These are phyloP conservation scores for Polylopha cassiicola DNA, from an alignment of 2,888 invertebrate genomes.

Conservation along the genomic window DNA sequence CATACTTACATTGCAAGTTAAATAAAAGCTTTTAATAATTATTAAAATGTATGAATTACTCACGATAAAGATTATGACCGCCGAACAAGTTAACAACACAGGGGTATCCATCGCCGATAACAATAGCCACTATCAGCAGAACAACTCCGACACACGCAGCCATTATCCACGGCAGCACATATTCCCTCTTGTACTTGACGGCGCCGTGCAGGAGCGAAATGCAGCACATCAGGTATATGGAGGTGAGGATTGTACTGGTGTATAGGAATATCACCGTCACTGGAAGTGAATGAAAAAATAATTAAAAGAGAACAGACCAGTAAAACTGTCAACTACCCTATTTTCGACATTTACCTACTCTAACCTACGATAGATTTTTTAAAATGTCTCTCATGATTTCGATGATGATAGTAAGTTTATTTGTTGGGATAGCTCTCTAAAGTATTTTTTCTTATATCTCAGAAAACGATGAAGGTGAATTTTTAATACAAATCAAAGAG, in stretches of 20 bases:
- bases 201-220: slow-evolving; percentile 69
- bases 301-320: too few relatives aligned
- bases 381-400: too few relatives aligned
- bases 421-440: too few relatives aligned
- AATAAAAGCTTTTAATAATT: too few relatives aligned
- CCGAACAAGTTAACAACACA: slow-evolving; percentile 62
- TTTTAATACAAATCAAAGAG: too few relatives aligned
- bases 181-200: slow-evolving; percentile 64
- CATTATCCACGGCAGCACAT: slow-evolving; percentile 67
- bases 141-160: slow-evolving; percentile 60
- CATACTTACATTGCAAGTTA: too few relatives aligned
- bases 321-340: too few relatives aligned
- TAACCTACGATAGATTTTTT: too few relatives aligned
- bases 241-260: slow-evolving; percentile 63
- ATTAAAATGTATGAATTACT: slow-evolving; percentile 42
- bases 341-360: too few relatives aligned
- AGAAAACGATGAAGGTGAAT: too few relatives aligned
- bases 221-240: slow-evolving; percentile 68
- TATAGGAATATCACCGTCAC: slow-evolving; percentile 69
- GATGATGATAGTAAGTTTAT: too few relatives aligned
- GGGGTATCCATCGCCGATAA: slow-evolving; percentile 59
- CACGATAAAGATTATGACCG: slow-evolving; percentile 66
- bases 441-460: too few relatives aligned
- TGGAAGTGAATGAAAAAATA: slow-evolving; percentile 35
- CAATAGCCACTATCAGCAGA: slow-evolving; percentile 49